These are phyloP conservation scores for Dolichoris vasculosae DNA, from an alignment of 1,140 invertebrate genomes.

Conservation along the genomic window DNA sequence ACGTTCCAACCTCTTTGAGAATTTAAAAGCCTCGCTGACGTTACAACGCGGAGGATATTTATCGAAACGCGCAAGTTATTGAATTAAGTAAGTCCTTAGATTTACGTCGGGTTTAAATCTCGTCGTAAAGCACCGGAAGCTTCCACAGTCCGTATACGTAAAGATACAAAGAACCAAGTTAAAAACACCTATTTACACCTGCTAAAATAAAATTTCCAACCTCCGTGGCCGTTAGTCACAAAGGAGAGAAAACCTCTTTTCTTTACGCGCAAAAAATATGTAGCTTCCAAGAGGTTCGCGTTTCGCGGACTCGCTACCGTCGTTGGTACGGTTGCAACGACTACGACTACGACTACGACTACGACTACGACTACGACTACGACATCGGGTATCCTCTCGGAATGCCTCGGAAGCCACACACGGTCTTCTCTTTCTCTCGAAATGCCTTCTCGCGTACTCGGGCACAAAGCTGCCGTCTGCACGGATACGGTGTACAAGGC, in stretches of 20 bases:
- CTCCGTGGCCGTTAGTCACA: neutral
- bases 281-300: neutral
- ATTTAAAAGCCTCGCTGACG: neutral
- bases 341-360: neutral
- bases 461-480: constrained; percentile 5
- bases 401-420: constrained; percentile 32
- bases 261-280: neutral
- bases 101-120: neutral
- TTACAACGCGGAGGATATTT: neutral
- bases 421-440: constrained; percentile 31
- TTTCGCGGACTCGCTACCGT: neutral
- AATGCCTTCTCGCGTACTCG: constrained; percentile 58
- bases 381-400: neutral
- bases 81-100: neutral
- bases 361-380: neutral
- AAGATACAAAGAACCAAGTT: neutral
- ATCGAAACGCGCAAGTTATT: neutral
- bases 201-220: neutral
- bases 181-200: neutral
- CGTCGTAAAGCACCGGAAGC: neutral
- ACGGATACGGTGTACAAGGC: neutral
- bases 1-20: neutral
- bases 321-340: neutral
- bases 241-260: neutral
- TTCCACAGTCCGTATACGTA: neutral